Percentiles rank a stretch among this genome's conserved stretches.
phyloP scores from a whole-genome alignment of 2,113 vertebrate genomes.

The Argyrosomus japonicus region DNA sequence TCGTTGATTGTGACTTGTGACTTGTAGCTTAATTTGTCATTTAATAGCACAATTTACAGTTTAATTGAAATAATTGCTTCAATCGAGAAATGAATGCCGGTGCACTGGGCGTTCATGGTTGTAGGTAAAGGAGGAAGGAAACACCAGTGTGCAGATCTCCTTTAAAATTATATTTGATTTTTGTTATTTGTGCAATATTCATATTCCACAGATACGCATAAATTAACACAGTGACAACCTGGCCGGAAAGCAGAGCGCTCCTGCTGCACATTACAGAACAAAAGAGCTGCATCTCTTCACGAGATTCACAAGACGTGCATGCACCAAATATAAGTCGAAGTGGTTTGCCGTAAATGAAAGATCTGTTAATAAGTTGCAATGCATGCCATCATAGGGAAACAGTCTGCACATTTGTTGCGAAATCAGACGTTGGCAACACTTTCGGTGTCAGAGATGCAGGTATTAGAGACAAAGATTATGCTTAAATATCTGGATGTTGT shows the following conservation, averaged over 20 bases:
- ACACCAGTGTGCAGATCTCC: not conserved
- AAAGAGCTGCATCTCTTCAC: conserved; percentile 3
- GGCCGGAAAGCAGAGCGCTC: not conserved
- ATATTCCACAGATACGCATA: not conserved
- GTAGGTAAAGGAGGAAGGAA: not conserved
- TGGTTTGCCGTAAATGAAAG: not conserved
- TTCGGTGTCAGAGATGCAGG: not conserved
- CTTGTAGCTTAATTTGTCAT: not conserved
- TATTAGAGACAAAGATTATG: not conserved
- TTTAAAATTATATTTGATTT: not conserved
- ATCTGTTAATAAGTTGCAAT: too few relatives aligned
- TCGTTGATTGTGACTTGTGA: not conserved
- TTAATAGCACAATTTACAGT: not conserved
- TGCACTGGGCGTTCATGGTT: not conserved
- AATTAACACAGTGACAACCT: conserved; percentile 15
- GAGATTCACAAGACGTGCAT: not conserved
- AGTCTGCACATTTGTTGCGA: not conserved
- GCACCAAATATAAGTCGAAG: not conserved
- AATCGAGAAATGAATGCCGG: not conserved
- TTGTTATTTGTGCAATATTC: not conserved
- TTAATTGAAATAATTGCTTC: not conserved
- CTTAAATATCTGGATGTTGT: not conserved
- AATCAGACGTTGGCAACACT: not conserved
- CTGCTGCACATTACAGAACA: conserved; percentile 24
- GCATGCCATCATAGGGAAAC: not conserved